Evolutionary conservation across 2,113 vertebrate genomes (phyloP), one percentile per base, ranked within the genome.

Genomic region (Pristiophorus japonicus): DNA sequence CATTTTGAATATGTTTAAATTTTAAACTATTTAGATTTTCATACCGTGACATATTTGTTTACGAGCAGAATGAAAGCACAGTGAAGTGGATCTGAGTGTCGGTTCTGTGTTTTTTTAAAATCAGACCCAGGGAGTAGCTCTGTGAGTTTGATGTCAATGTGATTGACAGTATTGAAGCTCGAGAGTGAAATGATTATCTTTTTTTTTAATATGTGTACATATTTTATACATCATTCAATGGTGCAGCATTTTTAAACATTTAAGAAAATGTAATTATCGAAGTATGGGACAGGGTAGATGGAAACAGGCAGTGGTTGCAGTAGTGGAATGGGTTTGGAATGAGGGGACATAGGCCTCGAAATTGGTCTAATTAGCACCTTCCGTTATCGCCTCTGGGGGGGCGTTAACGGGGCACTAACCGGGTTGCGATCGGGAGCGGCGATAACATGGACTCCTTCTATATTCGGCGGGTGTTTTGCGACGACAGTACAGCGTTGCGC

Each of bases 1-100:
- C n/a, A 42, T 93, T 66, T 65, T 93, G n/a, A 93, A 7, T 12
- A 93, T 66, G 91, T 93, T 38, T 93, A 93, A 42, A 93, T 66
- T 93, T 93, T 66, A 93, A 88, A 66, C 91, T 42, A 42, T 66
- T 88, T 34, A 34, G 24, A 4, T 27, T 51, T 34, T 88, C 51
- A 12, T 38, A 66, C 38, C 3, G 34, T 42, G 91, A 66, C n/a
- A 62, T 91, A 62, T 93, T 93, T 45, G n/a, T 93, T 93, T 66
- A 93, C 38, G 20, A 65, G 38, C 62, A 66, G 62, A 42, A 42
- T 93, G 62, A 42, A 38, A 65, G 16, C 62, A 66, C 8, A 42
- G 18, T 93, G 63, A 93, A 93, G n/a, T 38, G 27, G 66, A 65
- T 63, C 62, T 42, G 63, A 24, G 91, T 12, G 91, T 63, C 62